These are phyloP conservation scores for Pomacea canaliculata DNA, from an alignment of 2,888 invertebrate species.

Conservation along the genomic window DNA sequence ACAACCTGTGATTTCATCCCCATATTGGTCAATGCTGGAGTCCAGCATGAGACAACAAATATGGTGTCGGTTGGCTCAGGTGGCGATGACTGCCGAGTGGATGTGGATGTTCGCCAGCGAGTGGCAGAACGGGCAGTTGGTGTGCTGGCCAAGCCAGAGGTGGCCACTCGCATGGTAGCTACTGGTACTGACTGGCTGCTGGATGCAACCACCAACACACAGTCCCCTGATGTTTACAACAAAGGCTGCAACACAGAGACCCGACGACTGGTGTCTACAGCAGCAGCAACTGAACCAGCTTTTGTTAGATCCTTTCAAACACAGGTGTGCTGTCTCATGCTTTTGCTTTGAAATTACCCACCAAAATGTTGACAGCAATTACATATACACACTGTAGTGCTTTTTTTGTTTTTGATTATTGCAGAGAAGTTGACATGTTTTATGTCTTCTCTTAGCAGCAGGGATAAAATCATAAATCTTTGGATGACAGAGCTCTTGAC, in stretches of 20 bases:
- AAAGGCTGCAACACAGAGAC: constrained; percentile 56
- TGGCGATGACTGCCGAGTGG: constrained; percentile 53
- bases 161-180: constrained; percentile 43
- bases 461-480: too few relatives aligned
- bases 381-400: too few relatives aligned
- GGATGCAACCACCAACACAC: constrained; percentile 59
- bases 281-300: constrained; percentile 54
- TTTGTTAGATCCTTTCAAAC: neutral
- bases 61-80: constrained; percentile 57
- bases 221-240: constrained; percentile 40
- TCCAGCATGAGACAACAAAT: constrained; percentile 16
- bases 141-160: constrained; percentile 54
- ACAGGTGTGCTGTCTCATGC: constrained; percentile 8
- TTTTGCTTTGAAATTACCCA: too few relatives aligned
- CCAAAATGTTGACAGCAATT: too few relatives aligned
- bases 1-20: constrained; percentile 54
- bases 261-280: constrained; percentile 40
- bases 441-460: too few relatives aligned
- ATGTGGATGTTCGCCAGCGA: constrained; percentile 58
- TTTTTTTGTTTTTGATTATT: too few relatives aligned
- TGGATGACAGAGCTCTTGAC: too few relatives aligned
- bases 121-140: constrained; percentile 56
- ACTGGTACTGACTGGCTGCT: constrained; percentile 59
- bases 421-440: too few relatives aligned
- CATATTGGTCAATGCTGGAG: constrained; percentile 40